These are phyloP conservation scores for Gallinago nigripennis DNA, from an alignment of 2,797 vertebrate species.

Conservation along the genomic window DNA sequence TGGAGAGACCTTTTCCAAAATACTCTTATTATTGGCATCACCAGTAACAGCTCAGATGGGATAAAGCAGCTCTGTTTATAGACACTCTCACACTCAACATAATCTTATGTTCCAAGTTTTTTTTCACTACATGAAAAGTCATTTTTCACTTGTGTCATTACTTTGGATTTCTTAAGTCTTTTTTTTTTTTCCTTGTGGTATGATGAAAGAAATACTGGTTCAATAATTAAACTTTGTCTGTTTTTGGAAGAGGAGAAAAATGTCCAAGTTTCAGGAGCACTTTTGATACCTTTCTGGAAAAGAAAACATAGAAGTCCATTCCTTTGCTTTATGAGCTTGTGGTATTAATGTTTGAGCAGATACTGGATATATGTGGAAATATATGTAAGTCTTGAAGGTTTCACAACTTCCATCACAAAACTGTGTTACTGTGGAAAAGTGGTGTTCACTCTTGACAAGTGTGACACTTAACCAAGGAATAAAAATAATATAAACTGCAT, in stretches of 20 bases:
- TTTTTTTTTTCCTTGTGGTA: background rate
- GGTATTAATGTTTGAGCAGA: constrained; percentile 23
- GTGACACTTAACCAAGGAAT: constrained; percentile 33
- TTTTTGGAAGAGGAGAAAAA: background rate
- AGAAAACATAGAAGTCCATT: background rate
- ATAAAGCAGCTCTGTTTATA: constrained; percentile 61
- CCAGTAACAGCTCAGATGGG: constrained; percentile 31
- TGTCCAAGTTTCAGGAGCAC: background rate
- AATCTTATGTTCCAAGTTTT: constrained; percentile 51
- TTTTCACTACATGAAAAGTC: constrained; percentile 26
- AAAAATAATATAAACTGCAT: constrained; percentile 47
- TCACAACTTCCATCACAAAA: constrained; percentile 43
- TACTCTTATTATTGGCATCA: constrained; percentile 31
- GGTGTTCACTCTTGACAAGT: constrained; percentile 49
- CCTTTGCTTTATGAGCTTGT: background rate
- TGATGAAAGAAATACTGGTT: background rate
- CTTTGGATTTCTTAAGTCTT: background rate
- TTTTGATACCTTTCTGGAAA: background rate
- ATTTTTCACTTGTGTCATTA: background rate
- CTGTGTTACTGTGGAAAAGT: constrained; percentile 45
- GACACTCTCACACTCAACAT: constrained; percentile 64
- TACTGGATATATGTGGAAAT: constrained; percentile 28
- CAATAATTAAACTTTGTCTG: background rate
- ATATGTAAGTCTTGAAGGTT: constrained; percentile 40
- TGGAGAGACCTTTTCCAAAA: constrained; percentile 6